phyloP scores from a whole-genome alignment of 2,113 vertebrate genomes.

The Cebus imitator region DNA sequence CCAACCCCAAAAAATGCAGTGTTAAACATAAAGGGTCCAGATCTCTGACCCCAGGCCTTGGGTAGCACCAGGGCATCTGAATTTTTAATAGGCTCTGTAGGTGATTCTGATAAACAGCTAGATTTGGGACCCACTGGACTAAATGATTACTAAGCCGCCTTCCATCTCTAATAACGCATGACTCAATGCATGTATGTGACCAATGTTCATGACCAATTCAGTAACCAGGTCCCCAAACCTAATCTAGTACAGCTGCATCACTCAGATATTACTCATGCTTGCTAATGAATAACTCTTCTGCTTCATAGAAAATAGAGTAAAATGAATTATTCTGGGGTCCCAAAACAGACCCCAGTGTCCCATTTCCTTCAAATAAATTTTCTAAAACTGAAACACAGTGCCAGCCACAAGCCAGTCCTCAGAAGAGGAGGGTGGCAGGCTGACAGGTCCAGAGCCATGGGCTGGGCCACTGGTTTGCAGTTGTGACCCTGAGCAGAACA shows the following conservation, averaged over 20 bases:
- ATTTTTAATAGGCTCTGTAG: not conserved
- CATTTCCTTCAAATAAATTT: not conserved
- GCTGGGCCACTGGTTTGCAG: not conserved
- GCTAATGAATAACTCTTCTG: not conserved
- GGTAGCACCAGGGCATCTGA: not conserved
- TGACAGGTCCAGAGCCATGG: not conserved
- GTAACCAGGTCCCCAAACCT: not conserved
- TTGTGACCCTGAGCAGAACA: not conserved
- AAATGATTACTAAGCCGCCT: not conserved
- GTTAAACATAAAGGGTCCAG: not conserved
- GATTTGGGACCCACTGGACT: not conserved
- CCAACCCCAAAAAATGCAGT: not conserved
- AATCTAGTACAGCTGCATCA: not conserved
- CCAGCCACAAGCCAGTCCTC: not conserved
- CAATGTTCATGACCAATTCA: not conserved
- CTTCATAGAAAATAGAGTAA: conserved; percentile 3
- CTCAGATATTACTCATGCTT: not conserved
- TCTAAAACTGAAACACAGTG: not conserved
- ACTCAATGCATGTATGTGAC: not conserved
- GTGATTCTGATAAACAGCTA: not conserved
- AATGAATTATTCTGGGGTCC: not conserved
- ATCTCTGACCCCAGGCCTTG: not conserved
- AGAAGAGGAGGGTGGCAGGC: too few species aligned
- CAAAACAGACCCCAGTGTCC: not conserved
- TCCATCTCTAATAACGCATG: not conserved